Evolutionary conservation across 2,797 vertebrate species (phyloP), one percentile per base, ranked within the genome.

Genomic region (Cheirogaleus major): DNA sequence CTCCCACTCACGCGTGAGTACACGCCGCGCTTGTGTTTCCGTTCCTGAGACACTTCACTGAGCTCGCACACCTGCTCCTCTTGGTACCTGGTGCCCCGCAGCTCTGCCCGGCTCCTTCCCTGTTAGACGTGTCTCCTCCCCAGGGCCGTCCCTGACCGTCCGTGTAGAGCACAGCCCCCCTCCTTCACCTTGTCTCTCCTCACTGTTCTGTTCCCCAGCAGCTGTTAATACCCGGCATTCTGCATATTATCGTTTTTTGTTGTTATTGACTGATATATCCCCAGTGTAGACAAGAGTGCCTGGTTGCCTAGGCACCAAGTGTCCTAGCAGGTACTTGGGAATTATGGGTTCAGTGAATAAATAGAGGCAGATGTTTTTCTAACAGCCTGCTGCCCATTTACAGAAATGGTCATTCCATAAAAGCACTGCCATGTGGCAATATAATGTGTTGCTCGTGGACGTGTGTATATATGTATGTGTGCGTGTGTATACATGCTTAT

Each of bases 31-130:
- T 17, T 15, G 61, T 15, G 14, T 32, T 32, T 15, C 61, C 61
- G 2, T 17, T 63, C 30, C 61, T 63, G 61, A 63, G 61, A 32
- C 30, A 63, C 14, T 32, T 32, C 30, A 15, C 13, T 32, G 6
- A 3, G 61, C 30, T 76, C 17, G 18, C 1, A 9, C 2, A 7
- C 10, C 41, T 18, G 79, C 30, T 61, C 1, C 14, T 35, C 59
- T 45, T 6, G 4, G 13, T 4, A 9, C 35, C 18, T 76, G n/a
- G 52, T 32, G 20, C 0, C 1, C 11, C 2, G 4, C 1, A 1
- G 3, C 10, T 15, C 32, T 22, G 7, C 20, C 17, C 8, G 30
- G 4, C 9, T 59, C 25, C 25, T 9, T n/a, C 35, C 27, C 20
- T 8, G 43, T 25, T 20, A 12, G 69, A 1, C 1, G 15, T 23